phyloP scores from a whole-genome alignment of 2,797 vertebrate species.

The Cetoscarus ocellatus region DNA sequence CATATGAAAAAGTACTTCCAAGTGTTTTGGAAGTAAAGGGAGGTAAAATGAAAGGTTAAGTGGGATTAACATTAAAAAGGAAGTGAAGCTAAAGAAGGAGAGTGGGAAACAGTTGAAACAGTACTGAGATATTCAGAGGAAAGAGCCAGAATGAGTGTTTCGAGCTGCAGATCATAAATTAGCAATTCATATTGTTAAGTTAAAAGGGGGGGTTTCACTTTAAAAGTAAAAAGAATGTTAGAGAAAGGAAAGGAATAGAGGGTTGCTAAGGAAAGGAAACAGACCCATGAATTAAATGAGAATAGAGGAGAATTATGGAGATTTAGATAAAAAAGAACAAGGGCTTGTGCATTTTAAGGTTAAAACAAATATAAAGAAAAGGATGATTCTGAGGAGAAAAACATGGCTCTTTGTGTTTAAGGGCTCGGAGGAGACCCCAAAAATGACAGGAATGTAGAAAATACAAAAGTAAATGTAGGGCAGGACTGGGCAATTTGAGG shows the following conservation, averaged over 20 bases:
- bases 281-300: conserved; percentile 3
- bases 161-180: conserved; percentile 35
- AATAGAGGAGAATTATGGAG: not conserved
- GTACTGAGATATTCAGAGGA: conserved; percentile 31
- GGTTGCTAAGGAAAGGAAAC: not conserved
- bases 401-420: conserved; percentile 7
- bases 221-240: conserved; percentile 21
- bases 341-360: conserved; percentile 7
- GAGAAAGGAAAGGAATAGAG: conserved; percentile 3
- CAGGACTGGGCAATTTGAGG: conserved; percentile 38
- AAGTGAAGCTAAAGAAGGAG: conserved; percentile 20
- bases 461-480: conserved; percentile 24
- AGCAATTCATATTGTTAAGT: conserved; percentile 16
- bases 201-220: conserved; percentile 31
- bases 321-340: conserved; percentile 1
- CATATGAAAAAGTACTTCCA: conserved; percentile 17
- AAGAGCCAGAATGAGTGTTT: conserved; percentile 24
- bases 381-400: conserved; percentile 5
- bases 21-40: conserved; percentile 39
- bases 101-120: not conserved
- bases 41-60: conserved; percentile 48
- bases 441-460: conserved; percentile 52
- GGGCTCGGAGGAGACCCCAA: conserved; percentile 29
- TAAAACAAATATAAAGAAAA: not conserved
- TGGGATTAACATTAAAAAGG: conserved; percentile 46